Conservation (phyloP, 2,888 invertebrate species). For the Serripes groenlandicus region DNA sequence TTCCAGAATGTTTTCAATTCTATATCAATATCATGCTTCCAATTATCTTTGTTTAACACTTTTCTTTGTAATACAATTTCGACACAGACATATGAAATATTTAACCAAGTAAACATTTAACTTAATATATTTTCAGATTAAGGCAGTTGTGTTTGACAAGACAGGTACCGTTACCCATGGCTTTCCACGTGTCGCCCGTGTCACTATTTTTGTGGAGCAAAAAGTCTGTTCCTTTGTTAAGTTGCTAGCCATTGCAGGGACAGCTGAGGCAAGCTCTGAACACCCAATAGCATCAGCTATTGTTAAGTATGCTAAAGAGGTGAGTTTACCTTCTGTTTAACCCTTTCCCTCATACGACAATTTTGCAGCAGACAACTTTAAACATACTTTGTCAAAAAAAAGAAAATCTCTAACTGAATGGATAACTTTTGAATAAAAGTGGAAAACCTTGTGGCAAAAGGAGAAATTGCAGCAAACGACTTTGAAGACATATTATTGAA, state of each 20-base stretch:
- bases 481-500: no score
- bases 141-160: constrained; percentile 98
- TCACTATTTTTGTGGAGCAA: constrained; percentile 91
- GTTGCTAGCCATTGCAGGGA: constrained; percentile 92
- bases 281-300: constrained; percentile 98
- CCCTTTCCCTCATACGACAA: no score
- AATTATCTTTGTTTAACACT: no score
- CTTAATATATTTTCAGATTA: constrained; percentile 90
- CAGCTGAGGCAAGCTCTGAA: constrained; percentile 97
- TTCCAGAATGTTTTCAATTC: no score
- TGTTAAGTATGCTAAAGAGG: constrained; percentile 93
- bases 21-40: no score
- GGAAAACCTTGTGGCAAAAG: constrained; percentile 2
- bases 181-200: constrained; percentile 88
- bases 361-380: no score
- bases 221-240: constrained; percentile 90
- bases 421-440: no score
- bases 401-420: no score
- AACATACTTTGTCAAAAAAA: no score
- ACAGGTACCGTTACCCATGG: constrained; percentile 99
- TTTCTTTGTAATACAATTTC: no score
- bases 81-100: no score
- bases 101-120: no score
- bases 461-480: constrained; percentile 2
- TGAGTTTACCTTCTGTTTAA: constrained; percentile 47